Conservation (phyloP, 2,888 invertebrate genomes). For the Orchesella flavescens region DNA sequence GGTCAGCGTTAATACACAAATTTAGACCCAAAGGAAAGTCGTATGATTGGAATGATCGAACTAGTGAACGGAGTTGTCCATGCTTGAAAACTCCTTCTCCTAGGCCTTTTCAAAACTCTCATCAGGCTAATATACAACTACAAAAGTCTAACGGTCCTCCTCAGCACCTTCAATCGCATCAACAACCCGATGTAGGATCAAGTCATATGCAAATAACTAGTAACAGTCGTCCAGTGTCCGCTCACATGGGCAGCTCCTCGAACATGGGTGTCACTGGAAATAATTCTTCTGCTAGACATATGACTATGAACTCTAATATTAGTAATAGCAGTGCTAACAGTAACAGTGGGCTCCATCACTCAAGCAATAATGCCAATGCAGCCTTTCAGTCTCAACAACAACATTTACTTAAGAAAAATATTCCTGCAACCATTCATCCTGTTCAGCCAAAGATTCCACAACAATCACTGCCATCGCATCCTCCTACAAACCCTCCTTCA, state of each 20-base stretch:
- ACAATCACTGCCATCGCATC: conserved; percentile 40
- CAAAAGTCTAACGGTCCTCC: conserved; percentile 21
- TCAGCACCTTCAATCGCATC: conserved; percentile 2
- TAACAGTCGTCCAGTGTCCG: conserved; percentile 7
- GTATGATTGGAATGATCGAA: conserved; percentile 66
- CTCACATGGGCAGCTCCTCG: conserved; percentile 14
- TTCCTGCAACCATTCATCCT: conserved; percentile 51
- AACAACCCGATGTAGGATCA: conserved; percentile 8
- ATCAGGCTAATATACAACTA: conserved; percentile 29
- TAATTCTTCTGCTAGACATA: conserved; percentile 27
- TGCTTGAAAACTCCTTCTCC: conserved; percentile 66
- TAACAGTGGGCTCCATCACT: conserved; percentile 28
- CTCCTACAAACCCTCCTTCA: conserved; percentile 39
- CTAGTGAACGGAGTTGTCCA: conserved; percentile 58
- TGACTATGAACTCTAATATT: conserved; percentile 17
- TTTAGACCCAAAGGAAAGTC: conserved; percentile 70
- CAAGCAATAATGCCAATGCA: conserved; percentile 42
- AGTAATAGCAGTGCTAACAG: conserved; percentile 1
- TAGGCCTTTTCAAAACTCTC: conserved; percentile 35
- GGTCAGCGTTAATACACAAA: conserved; percentile 40
- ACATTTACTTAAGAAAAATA: conserved; percentile 54
- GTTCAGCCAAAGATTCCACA: conserved; percentile 46
- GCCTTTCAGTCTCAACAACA: conserved; percentile 51
- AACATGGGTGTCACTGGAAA: conserved; percentile 28
- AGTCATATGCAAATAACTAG: conserved; percentile 24